Conservation (phyloP, 2,113 vertebrate genomes). For the Crypturellus undulatus region DNA sequence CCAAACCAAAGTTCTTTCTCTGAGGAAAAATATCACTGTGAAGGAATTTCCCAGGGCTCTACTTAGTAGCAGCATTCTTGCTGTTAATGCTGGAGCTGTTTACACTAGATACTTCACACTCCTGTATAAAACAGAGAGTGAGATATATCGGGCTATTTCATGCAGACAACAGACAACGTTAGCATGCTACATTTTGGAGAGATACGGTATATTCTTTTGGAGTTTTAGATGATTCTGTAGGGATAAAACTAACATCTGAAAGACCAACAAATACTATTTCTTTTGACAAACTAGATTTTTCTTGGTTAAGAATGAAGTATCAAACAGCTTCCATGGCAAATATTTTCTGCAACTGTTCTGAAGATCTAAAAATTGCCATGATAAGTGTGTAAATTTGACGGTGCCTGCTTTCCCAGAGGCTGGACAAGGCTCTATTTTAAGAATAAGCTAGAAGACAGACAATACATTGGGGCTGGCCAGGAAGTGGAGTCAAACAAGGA, state of each 20-base stretch:
- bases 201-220: neutral
- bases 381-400: neutral
- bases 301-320: neutral
- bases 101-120: neutral
- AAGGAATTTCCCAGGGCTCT: neutral
- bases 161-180: neutral
- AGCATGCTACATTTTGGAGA: neutral
- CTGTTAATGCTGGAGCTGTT: neutral
- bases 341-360: neutral
- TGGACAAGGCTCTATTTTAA: conserved; percentile 28
- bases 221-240: neutral
- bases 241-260: neutral
- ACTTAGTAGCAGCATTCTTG: neutral
- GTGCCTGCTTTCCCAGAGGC: neutral
- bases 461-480: conserved; percentile 45
- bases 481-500: conserved; percentile 39
- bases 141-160: neutral
- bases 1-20: neutral
- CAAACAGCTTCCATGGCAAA: neutral
- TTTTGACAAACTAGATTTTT: neutral
- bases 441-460: neutral
- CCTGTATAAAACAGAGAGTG: neutral
- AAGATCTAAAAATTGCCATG: neutral
- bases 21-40: neutral
- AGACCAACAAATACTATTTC: neutral